Percentiles rank a stretch among this genome's conserved stretches.
These are phyloP conservation scores for Horisme vitalbata DNA, from an alignment of 2,888 invertebrate species.

Conservation along the genomic window DNA sequence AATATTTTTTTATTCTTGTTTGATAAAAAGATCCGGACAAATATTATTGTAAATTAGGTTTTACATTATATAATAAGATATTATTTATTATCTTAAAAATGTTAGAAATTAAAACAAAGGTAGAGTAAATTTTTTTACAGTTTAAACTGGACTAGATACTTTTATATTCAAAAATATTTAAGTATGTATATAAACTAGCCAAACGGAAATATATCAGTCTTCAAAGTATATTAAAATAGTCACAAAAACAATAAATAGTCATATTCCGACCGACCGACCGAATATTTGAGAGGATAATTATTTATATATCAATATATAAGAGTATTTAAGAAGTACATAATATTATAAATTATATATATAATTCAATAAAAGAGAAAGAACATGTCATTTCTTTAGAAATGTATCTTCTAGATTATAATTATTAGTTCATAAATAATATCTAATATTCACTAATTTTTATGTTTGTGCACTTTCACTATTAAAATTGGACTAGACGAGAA, in stretches of 20 bases:
- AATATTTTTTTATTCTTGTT: no score
- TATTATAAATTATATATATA: no score
- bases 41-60: constrained; percentile 9
- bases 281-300: no score
- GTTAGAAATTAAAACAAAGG: not conserved
- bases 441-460: not conserved
- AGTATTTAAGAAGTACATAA: no score
- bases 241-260: not conserved
- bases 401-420: not conserved
- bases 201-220: not conserved
- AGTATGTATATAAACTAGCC: no score
- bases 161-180: no score
- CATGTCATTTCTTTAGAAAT: not conserved
- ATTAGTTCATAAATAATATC: not conserved
- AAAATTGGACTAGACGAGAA: constrained; percentile 15
- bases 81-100: not conserved
- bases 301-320: no score
- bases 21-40: constrained; percentile 16
- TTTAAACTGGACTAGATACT: no score
- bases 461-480: constrained; percentile 24
- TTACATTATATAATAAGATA: no score
- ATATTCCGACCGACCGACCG: no score
- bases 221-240: not conserved
- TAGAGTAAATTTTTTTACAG: not conserved
- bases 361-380: not conserved